Evolutionary conservation across 2,888 invertebrate genomes (phyloP).

Genomic region (Ormyrus thymus): DNA sequence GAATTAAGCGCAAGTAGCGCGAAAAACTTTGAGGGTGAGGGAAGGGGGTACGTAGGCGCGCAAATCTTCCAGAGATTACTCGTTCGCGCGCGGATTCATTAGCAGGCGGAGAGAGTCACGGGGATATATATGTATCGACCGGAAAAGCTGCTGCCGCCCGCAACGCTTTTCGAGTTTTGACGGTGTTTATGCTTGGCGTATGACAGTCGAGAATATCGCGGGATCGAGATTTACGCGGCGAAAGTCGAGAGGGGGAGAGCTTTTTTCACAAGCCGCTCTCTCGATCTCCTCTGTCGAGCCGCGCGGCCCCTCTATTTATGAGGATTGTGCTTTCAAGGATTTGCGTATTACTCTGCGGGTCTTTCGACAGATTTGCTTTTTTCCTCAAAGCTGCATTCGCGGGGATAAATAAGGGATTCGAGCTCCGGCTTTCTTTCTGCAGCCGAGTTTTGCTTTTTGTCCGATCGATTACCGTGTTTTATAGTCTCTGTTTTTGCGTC

Average conservation of each 20-base stretch:
- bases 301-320: not conserved
- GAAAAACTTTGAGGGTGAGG: slow-evolving; percentile 22
- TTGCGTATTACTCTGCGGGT: not conserved
- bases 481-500: too few relatives aligned
- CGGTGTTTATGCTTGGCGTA: slow-evolving; percentile 4
- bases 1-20: slow-evolving; percentile 39
- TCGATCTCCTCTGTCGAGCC: too few relatives aligned
- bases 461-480: too few relatives aligned
- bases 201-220: not conserved
- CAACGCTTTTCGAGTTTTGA: slow-evolving; percentile 3
- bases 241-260: not conserved
- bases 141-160: not conserved
- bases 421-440: too few relatives aligned
- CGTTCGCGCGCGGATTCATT: slow-evolving; percentile 17
- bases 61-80: slow-evolving; percentile 4
- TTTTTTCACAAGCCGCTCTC: not conserved
- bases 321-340: not conserved
- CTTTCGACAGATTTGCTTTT: too few relatives aligned
- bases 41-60: not conserved
- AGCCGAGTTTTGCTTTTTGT: too few relatives aligned
- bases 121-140: not conserved
- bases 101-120: not conserved
- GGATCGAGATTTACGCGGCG: slow-evolving; percentile 4
- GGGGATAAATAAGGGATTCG: too few relatives aligned
- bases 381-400: too few relatives aligned